Percentiles rank a stretch among this genome's conserved stretches.
Conservation (phyloP, 2,797 vertebrate genomes). For the Thamnophis elegans region DNA sequence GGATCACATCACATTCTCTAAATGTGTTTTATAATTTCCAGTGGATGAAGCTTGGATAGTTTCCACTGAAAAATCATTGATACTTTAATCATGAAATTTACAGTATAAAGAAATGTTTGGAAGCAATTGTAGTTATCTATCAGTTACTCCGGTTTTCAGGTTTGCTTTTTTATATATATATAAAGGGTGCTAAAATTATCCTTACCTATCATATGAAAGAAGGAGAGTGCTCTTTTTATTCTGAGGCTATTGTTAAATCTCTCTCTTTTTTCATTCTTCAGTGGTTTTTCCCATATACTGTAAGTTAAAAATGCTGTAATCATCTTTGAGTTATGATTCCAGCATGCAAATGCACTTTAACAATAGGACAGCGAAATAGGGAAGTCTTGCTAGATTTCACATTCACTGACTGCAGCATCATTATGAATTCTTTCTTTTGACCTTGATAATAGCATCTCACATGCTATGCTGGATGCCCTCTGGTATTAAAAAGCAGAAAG, state of each 20-base stretch:
- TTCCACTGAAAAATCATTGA: background rate
- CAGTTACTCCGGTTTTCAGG: background rate
- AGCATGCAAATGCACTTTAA: background rate
- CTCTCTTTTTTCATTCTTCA: background rate
- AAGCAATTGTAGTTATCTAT: background rate
- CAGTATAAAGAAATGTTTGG: background rate
- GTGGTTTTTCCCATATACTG: background rate
- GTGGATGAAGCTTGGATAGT: background rate
- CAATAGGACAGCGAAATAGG: background rate
- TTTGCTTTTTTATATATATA: background rate
- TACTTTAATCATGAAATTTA: background rate
- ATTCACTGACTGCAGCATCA: conserved; percentile 1
- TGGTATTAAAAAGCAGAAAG: background rate
- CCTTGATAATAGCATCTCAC: background rate
- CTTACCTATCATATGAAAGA: background rate
- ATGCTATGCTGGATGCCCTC: background rate
- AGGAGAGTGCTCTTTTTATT: background rate
- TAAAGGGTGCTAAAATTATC: background rate
- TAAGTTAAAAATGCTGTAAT: background rate
- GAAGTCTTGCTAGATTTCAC: conserved; percentile 3
- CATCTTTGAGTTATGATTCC: background rate
- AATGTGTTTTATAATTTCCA: background rate
- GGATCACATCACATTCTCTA: background rate
- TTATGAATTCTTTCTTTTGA: conserved; percentile 37
- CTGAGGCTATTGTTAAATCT: background rate